These are phyloP conservation scores for Netelia melanura DNA, from an alignment of 2,888 invertebrate species.

Conservation along the genomic window DNA sequence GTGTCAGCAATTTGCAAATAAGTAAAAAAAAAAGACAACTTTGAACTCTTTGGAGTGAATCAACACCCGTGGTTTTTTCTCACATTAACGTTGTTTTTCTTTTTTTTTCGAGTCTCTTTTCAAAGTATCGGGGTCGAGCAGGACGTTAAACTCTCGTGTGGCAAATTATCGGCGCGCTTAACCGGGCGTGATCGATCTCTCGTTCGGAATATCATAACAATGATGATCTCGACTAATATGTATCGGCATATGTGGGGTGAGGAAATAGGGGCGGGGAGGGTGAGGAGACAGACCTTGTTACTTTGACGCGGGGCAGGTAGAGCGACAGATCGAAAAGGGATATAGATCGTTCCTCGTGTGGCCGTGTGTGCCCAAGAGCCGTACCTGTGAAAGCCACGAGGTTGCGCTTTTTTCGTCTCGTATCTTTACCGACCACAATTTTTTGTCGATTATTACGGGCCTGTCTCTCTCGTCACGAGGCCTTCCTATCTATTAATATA, in stretches of 20 bases:
- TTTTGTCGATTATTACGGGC: conserved; percentile 60
- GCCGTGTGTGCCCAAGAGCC: conserved; percentile 55
- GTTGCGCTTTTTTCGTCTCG: conserved; percentile 74
- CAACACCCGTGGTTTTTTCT: conserved; percentile 32
- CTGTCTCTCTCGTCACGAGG: conserved; percentile 27
- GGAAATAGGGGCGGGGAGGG: conserved; percentile 30
- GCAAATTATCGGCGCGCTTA: conserved; percentile 63
- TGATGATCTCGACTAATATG: conserved; percentile 65
- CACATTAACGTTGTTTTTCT: conserved; percentile 31
- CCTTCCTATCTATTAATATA: conserved; percentile 59
- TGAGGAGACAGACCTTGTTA: conserved; percentile 39
- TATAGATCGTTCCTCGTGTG: conserved; percentile 60
- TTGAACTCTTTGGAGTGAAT: conserved; percentile 42
- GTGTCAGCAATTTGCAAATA: background rate
- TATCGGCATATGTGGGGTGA: conserved; percentile 51
- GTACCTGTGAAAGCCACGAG: conserved; percentile 62
- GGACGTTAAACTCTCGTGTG: conserved; percentile 61
- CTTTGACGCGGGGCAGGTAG: conserved; percentile 61
- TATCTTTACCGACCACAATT: conserved; percentile 59
- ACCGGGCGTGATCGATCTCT: conserved; percentile 66
- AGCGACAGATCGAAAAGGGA: conserved; percentile 48
- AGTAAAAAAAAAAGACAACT: background rate
- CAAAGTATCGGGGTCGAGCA: conserved; percentile 35
- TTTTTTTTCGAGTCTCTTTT: conserved; percentile 6
- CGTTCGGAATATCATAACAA: conserved; percentile 64